A percentile compares a stretch with the other conserved stretches of the same genome.
Conservation (phyloP, 2,113 vertebrate genomes). For the Hemichromis elongatus region DNA sequence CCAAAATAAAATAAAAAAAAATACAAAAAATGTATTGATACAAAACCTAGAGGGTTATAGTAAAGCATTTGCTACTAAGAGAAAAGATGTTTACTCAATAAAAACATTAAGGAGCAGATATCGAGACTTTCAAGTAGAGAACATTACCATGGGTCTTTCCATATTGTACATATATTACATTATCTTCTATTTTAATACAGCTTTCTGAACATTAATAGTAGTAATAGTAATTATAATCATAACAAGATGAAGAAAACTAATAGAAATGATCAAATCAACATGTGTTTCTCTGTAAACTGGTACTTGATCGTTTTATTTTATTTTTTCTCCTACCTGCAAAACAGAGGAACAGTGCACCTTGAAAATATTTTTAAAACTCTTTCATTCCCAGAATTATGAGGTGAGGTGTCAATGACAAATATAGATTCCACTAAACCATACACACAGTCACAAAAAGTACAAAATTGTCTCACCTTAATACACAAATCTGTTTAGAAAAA, state of each 20-base stretch:
- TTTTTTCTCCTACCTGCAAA: slow-evolving; percentile 39
- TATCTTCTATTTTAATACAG: slow-evolving; percentile 72
- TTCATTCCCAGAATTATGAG: slow-evolving; percentile 71
- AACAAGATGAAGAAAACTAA: slow-evolving; percentile 67
- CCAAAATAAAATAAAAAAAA: slow-evolving; percentile 65
- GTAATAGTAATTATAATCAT: slow-evolving; percentile 62
- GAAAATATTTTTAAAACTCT: slow-evolving; percentile 55
- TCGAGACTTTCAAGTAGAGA: slow-evolving; percentile 77
- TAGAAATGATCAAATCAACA: slow-evolving; percentile 67
- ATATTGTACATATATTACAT: slow-evolving; percentile 77
- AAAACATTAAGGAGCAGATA: slow-evolving; percentile 73
- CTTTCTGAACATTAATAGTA: slow-evolving; percentile 71
- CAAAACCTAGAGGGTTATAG: slow-evolving; percentile 72
- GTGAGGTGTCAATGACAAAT: slow-evolving; percentile 76
- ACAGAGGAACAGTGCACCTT: slow-evolving; percentile 70
- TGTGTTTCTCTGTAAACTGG: slow-evolving; percentile 73
- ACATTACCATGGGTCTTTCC: slow-evolving; percentile 70
- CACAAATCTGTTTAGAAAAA: slow-evolving; percentile 78
- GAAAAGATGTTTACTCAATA: slow-evolving; percentile 69
- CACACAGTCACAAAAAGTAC: slow-evolving; percentile 80
- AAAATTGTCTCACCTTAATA: slow-evolving; percentile 78
- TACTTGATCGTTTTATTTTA: slow-evolving; percentile 49
- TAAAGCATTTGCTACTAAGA: slow-evolving; percentile 76
- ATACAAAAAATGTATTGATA: slow-evolving; percentile 73
- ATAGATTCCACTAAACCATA: slow-evolving; percentile 78